Percentiles rank a stretch among this genome's conserved stretches.
Conservation (phyloP, 2,113 vertebrate genomes). For the Heterocephalus glaber region DNA sequence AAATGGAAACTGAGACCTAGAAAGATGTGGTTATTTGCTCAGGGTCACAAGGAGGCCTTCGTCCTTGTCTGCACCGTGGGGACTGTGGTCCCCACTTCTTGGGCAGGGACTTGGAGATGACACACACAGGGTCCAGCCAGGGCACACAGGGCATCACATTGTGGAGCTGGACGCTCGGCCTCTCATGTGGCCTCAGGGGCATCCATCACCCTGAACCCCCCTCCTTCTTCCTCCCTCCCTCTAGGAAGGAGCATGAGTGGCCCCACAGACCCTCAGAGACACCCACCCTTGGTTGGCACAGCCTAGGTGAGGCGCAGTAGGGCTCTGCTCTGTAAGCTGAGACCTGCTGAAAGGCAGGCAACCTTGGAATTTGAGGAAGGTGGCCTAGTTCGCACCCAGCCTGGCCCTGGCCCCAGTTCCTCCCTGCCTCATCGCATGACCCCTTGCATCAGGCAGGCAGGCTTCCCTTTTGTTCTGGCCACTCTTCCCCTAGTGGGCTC, state of each 20-base stretch:
- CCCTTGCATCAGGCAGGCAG: neutral
- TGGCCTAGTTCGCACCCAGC: slow-evolving; percentile 56
- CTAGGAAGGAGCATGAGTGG: neutral
- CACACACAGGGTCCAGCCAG: accelerated
- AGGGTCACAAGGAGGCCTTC: neutral
- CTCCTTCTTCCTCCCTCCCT: neutral
- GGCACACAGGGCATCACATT: accelerated
- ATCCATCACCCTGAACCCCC: neutral
- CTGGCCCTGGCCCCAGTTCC: neutral
- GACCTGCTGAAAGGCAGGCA: neutral
- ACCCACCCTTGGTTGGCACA: neutral
- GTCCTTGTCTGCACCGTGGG: neutral
- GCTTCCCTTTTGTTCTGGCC: neutral
- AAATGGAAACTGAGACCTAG: neutral
- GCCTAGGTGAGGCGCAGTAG: neutral
- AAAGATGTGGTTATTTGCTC: neutral
- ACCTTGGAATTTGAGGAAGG: slow-evolving; percentile 61
- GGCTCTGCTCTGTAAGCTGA: slow-evolving; percentile 34
- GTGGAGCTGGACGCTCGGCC: neutral
- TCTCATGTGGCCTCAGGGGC: accelerated
- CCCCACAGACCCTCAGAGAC: neutral
- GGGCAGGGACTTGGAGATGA: neutral
- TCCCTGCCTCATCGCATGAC: neutral
- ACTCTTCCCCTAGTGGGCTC: neutral
- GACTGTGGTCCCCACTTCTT: neutral